A percentile compares a stretch with the other conserved stretches of the same genome.
These are phyloP conservation scores for Syrrhaptes paradoxus DNA, from an alignment of 2,113 vertebrate species.

Conservation along the genomic window DNA sequence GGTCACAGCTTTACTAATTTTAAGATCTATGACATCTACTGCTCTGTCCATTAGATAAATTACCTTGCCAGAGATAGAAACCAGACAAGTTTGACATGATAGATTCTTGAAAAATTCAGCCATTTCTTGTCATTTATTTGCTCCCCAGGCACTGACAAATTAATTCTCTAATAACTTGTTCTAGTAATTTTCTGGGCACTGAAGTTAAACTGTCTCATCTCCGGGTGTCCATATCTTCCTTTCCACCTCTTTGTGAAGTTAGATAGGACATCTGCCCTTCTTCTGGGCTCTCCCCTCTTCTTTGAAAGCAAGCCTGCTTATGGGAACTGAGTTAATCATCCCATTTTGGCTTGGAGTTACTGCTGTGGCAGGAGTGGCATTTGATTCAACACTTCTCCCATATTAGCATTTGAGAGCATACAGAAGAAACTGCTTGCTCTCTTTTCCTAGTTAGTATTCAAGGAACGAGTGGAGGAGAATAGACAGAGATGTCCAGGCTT, in stretches of 20 bases:
- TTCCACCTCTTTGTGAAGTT: not conserved
- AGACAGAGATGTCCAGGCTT: conserved; percentile 16
- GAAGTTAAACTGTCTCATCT: not conserved
- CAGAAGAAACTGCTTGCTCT: not conserved
- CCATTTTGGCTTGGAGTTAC: not conserved
- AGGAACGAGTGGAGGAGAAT: not conserved
- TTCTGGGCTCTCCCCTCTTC: not conserved
- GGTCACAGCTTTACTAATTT: not conserved
- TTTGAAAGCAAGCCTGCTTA: not conserved
- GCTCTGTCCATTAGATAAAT: not conserved
- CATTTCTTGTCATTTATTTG: not conserved
- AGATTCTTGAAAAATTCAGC: not conserved
- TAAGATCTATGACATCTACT: not conserved
- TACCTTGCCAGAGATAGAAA: not conserved
- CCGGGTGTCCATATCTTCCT: not conserved
- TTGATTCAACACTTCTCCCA: not conserved
- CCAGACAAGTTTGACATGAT: not conserved
- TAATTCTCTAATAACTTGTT: not conserved
- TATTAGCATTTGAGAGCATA: not conserved
- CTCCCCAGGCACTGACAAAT: not conserved
- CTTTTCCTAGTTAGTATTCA: conserved; percentile 10
- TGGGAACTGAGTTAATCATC: not conserved
- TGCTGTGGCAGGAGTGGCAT: not conserved
- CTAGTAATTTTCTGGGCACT: not conserved
- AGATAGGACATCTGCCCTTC: not conserved